These are phyloP conservation scores for Bombus sibiricus DNA, from an alignment of 1,140 invertebrate species.

Conservation along the genomic window DNA sequence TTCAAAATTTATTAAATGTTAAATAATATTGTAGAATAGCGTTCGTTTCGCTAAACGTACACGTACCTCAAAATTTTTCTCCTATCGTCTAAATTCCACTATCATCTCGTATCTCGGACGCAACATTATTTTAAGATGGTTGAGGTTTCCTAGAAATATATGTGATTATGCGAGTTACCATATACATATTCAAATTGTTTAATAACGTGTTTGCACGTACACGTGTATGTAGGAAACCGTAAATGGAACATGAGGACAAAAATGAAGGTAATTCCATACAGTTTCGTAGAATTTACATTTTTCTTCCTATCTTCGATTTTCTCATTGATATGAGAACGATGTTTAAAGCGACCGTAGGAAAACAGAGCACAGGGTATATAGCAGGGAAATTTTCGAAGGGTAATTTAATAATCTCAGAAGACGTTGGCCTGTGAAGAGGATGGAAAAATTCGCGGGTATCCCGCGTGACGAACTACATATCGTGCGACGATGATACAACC, in stretches of 20 bases:
- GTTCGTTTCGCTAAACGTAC: not conserved
- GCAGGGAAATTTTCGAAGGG: not conserved
- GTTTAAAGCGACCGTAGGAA: too few species aligned
- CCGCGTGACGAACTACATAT: not conserved
- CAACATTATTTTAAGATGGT: not conserved
- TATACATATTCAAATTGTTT: too few species aligned
- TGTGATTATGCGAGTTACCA: too few species aligned
- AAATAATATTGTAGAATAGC: not conserved
- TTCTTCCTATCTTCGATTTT: not conserved
- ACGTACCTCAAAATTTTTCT: too few species aligned
- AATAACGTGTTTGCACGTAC: too few species aligned
- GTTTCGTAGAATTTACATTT: not conserved
- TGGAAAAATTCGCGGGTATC: not conserved
- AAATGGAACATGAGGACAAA: too few species aligned
- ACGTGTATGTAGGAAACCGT: too few species aligned
- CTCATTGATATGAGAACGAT: not conserved
- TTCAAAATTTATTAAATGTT: not conserved
- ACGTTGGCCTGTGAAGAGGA: not conserved
- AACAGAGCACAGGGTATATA: too few species aligned
- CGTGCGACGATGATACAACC: slow-evolving; percentile 5
- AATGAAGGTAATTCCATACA: not conserved
- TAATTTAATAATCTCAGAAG: not conserved
- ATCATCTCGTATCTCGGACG: not conserved
- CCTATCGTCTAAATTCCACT: not conserved
- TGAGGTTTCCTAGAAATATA: too few species aligned